Percentiles rank a stretch among this genome's conserved stretches.
These are phyloP conservation scores for Elegia similella DNA, from an alignment of 2,888 invertebrate species.

Conservation along the genomic window DNA sequence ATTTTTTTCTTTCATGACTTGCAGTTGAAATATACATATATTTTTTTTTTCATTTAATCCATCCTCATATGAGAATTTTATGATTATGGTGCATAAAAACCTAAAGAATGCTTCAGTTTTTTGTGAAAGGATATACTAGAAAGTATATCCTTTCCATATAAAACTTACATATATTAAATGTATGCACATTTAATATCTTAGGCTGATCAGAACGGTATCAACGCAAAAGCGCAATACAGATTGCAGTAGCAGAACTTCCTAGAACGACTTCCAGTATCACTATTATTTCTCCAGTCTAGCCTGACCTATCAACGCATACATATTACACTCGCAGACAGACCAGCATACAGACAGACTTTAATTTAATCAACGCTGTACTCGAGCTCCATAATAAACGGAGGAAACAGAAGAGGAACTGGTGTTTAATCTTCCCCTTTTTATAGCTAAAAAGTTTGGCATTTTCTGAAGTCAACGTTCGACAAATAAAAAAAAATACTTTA, in stretches of 20 bases:
- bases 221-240: background rate
- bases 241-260: background rate
- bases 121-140: too few species aligned
- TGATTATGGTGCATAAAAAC: too few species aligned
- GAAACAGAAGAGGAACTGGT: background rate
- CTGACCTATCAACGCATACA: background rate
- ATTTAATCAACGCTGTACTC: conserved; percentile 33
- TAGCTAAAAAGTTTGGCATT: too few species aligned
- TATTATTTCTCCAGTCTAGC: background rate
- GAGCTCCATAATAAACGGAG: background rate
- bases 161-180: too few species aligned
- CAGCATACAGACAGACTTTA: conserved; percentile 29
- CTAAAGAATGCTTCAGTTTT: too few species aligned
- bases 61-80: too few species aligned
- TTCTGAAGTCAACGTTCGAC: background rate
- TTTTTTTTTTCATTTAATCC: too few species aligned
- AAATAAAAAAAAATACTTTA: too few species aligned
- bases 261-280: conserved; percentile 7
- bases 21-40: too few species aligned
- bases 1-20: too few species aligned
- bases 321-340: background rate
- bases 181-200: too few species aligned
- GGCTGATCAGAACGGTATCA: background rate
- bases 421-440: background rate
- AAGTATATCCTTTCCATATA: too few species aligned